Evolutionary conservation across 2,113 vertebrate species (phyloP).

Genomic region (Rhinoptilus africanus): DNA sequence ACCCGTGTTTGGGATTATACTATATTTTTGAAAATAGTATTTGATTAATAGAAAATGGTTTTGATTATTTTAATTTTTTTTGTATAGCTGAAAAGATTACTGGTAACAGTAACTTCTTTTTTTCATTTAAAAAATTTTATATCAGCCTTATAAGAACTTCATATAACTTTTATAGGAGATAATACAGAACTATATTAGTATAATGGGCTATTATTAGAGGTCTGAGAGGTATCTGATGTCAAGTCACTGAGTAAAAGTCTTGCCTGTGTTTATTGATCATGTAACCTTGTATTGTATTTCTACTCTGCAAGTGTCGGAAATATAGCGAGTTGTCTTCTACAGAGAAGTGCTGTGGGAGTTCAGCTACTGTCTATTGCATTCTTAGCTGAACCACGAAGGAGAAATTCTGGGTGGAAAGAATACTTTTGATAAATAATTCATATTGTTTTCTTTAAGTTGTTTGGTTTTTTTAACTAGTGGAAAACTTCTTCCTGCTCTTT

Average conservation of each 20-base stretch:
- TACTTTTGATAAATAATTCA: conserved; percentile 24
- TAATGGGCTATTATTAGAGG: not conserved
- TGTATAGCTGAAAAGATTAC: not conserved
- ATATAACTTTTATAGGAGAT: not conserved
- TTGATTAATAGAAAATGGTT: not conserved
- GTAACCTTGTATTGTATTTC: not conserved
- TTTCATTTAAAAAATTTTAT: not conserved
- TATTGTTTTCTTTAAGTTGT: not conserved
- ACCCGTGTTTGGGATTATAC: not conserved
- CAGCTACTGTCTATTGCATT: not conserved
- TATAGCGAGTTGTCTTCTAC: not conserved
- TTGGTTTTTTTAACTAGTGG: not conserved
- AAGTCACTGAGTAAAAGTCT: not conserved
- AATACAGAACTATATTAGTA: not conserved
- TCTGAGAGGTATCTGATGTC: not conserved
- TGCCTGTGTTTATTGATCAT: not conserved
- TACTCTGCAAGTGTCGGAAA: not conserved
- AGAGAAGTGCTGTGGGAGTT: not conserved
- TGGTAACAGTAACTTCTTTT: not conserved
- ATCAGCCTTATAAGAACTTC: not conserved
- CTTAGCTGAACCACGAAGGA: not conserved
- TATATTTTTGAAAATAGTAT: not conserved
- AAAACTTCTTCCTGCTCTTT: not conserved
- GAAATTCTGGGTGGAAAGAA: not conserved
- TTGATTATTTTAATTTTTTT: not conserved